A percentile compares a stretch with the other conserved stretches of the same genome.
phyloP scores from a whole-genome alignment of 1,140 invertebrate species.

The Himalopsyche phryganea region DNA sequence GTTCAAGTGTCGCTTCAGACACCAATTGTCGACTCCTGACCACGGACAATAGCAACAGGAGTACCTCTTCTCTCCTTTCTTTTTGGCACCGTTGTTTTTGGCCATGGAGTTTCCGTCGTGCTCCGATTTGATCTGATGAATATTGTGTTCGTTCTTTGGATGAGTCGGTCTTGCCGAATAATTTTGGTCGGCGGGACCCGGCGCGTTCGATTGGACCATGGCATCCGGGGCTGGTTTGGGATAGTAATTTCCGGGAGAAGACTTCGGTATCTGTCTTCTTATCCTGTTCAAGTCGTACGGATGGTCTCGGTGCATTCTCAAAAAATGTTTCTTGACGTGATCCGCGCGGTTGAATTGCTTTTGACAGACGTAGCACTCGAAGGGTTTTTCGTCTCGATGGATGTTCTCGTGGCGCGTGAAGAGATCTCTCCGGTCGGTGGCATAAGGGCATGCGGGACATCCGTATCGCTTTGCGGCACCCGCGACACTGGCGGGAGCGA shows the following conservation, averaged over 20 bases:
- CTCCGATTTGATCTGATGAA: slow-evolving; percentile 30
- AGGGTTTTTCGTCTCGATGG: slow-evolving; percentile 89
- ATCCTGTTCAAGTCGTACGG: slow-evolving; percentile 83
- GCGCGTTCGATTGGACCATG: slow-evolving; percentile 6
- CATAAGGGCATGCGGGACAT: slow-evolving; percentile 83
- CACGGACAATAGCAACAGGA: slow-evolving; percentile 84
- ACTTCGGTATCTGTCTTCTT: slow-evolving; percentile 55
- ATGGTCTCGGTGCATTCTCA: slow-evolving; percentile 84
- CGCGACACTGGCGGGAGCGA: slow-evolving; percentile 51
- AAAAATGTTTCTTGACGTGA: slow-evolving; percentile 91
- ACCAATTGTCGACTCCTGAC: slow-evolving; percentile 93
- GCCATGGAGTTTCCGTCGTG: slow-evolving; percentile 22
- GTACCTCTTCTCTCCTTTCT: slow-evolving; percentile 63
- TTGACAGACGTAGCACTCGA: slow-evolving; percentile 86
- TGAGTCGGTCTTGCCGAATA: slow-evolving; percentile 33
- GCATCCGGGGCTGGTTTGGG: slow-evolving; percentile 30
- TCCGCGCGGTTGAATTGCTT: slow-evolving; percentile 93
- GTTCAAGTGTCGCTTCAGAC: slow-evolving; percentile 84
- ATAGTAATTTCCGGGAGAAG: slow-evolving; percentile 39
- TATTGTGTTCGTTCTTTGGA: slow-evolving; percentile 18
- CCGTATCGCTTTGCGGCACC: slow-evolving; percentile 69
- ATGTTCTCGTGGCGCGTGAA: slow-evolving; percentile 96
- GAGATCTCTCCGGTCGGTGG: slow-evolving; percentile 86
- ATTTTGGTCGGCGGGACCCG: slow-evolving; percentile 29
- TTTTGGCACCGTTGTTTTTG: slow-evolving; percentile 34